phyloP scores from a whole-genome alignment of 2,888 invertebrate genomes.

The Xylocampa areola region DNA sequence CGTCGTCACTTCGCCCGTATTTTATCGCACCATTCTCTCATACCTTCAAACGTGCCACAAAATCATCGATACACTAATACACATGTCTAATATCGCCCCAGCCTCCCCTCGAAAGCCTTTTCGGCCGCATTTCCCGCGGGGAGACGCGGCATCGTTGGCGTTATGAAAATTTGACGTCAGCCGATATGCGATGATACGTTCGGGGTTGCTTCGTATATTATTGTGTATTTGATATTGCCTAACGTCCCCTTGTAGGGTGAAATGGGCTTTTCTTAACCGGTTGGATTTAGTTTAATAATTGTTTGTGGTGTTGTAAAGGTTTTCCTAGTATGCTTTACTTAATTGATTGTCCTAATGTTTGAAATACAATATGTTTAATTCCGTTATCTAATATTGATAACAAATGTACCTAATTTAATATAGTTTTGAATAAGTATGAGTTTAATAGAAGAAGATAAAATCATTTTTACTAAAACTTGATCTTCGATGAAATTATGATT shows the following conservation, averaged over 20 bases:
- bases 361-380: too few relatives aligned
- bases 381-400: too few relatives aligned
- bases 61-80: constrained; percentile 82
- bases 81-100: constrained; percentile 62
- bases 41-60: constrained; percentile 63
- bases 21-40: constrained; percentile 55
- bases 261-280: constrained; percentile 40
- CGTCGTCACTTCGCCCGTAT: constrained; percentile 51
- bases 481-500: too few relatives aligned
- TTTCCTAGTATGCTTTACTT: constrained; percentile 24
- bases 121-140: constrained; percentile 80
- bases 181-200: constrained; percentile 85
- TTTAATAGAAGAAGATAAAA: too few relatives aligned
- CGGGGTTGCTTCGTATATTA: constrained; percentile 65
- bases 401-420: too few relatives aligned
- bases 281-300: constrained; percentile 45
- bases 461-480: too few relatives aligned
- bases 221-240: constrained; percentile 68
- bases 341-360: constrained; percentile 13
- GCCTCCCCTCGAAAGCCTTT: constrained; percentile 58
- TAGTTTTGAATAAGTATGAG: too few relatives aligned
- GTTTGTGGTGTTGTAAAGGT: constrained; percentile 12
- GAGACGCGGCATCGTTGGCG: constrained; percentile 60
- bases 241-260: constrained; percentile 42
- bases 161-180: constrained; percentile 85